phyloP scores from a whole-genome alignment of 2,888 invertebrate species.

The Scaptomyza reducta region DNA sequence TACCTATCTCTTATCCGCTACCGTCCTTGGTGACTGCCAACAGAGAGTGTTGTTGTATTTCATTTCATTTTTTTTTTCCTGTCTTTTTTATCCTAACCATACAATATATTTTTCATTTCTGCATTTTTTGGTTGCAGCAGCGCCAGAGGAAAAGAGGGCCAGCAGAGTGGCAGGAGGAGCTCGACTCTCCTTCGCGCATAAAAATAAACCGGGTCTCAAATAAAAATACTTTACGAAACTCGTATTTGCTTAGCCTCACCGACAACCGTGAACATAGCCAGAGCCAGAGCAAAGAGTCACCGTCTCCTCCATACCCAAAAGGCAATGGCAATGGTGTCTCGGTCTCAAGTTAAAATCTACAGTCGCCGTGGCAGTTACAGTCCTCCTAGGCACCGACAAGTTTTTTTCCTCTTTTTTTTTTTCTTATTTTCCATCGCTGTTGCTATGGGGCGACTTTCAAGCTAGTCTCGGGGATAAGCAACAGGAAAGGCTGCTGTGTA shows the following conservation, averaged over 20 bases:
- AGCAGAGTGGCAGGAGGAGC: conserved; percentile 16
- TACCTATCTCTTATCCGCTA: conserved; percentile 27
- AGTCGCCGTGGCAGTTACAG: conserved; percentile 15
- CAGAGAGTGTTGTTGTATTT: conserved; percentile 31
- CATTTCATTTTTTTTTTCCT: not conserved
- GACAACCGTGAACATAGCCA: conserved; percentile 24
- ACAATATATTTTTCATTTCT: conserved; percentile 55
- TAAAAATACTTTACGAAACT: conserved; percentile 74
- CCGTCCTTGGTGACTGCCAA: conserved; percentile 36
- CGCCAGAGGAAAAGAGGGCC: conserved; percentile 16
- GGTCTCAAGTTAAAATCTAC: conserved; percentile 28
- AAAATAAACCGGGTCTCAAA: conserved; percentile 66
- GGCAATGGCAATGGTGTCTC: conserved; percentile 8
- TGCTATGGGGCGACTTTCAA: conserved; percentile 57
- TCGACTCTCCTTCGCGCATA: conserved; percentile 37
- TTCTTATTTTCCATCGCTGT: conserved; percentile 47
- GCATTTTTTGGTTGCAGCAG: conserved; percentile 46
- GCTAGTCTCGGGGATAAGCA: conserved; percentile 24
- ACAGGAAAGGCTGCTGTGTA: conserved; percentile 9
- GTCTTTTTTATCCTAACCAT: conserved; percentile 30
- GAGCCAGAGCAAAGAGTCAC: conserved; percentile 11
- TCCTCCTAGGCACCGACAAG: conserved; percentile 26
- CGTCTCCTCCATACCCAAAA: conserved; percentile 23
- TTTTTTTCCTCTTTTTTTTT: conserved; percentile 5
- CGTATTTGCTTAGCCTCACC: conserved; percentile 75